These are phyloP conservation scores for Crambe crambe DNA, from an alignment of 37 sponge, comb jelly and placozoan genomes.

Conservation along the genomic window DNA sequence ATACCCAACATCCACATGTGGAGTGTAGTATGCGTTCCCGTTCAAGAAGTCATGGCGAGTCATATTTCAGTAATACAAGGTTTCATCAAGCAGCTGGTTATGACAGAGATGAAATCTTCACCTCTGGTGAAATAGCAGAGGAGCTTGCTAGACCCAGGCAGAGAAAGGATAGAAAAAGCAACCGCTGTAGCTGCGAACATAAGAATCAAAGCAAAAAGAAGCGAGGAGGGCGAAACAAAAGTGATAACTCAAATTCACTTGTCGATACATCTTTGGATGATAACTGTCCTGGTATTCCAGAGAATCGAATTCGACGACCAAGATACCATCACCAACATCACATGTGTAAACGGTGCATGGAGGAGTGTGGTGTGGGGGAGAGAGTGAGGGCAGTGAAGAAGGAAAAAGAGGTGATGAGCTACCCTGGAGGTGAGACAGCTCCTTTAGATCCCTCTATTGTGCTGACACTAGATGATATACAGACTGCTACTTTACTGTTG, in stretches of 20 bases:
- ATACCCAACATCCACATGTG: not conserved
- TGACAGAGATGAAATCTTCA: not conserved
- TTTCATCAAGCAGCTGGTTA: not conserved
- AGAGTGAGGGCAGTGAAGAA: not conserved
- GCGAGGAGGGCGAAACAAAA: not conserved
- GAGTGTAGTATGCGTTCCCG: not conserved
- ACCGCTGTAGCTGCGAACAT: not conserved
- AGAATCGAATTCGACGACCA: conserved; percentile 1
- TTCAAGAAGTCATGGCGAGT: not conserved
- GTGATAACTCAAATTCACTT: not conserved
- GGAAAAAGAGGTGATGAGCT: not conserved
- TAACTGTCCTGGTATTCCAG: conserved; percentile 42
- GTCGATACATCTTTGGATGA: conserved; percentile 56
- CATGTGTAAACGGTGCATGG: conserved; percentile 22
- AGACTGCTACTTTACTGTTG: conserved; percentile 5
- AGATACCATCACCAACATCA: conserved; percentile 30
- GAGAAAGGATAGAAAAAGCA: not conserved
- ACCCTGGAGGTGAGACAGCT: not conserved
- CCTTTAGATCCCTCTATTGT: not conserved
- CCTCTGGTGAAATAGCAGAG: not conserved
- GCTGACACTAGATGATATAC: not conserved
- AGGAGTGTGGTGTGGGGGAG: not conserved
- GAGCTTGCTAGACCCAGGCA: not conserved
- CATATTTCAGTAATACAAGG: not conserved
- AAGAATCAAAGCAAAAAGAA: not conserved